phyloP scores from a whole-genome alignment of 2,888 invertebrate species.

The Actias luna region DNA sequence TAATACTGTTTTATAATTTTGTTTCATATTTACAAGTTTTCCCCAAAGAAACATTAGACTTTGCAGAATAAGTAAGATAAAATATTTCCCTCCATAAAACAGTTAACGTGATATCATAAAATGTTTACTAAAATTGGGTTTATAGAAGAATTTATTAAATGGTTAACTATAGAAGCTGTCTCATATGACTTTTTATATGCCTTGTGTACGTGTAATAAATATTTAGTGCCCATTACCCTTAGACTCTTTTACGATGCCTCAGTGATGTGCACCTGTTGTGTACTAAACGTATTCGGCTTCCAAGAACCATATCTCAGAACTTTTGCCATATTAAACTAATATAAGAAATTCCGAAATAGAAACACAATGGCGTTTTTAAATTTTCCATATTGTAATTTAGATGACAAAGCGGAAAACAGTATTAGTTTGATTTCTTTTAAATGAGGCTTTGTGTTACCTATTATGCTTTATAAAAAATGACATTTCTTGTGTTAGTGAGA shows the following conservation, averaged over 20 bases:
- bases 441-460: too few relatives aligned
- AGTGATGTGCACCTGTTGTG: conserved; percentile 43
- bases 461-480: background rate
- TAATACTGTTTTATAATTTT: too few relatives aligned
- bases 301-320: conserved; percentile 30
- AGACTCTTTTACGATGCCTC: conserved; percentile 49
- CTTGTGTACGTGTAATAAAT: conserved; percentile 54
- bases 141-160: conserved; percentile 28
- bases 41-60: background rate
- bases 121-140: conserved; percentile 20
- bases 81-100: background rate
- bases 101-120: background rate
- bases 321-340: conserved; percentile 20
- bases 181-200: conserved; percentile 51
- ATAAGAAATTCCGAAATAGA: background rate
- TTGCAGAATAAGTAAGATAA: background rate
- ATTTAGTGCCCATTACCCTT: conserved; percentile 49
- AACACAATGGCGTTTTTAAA: background rate
- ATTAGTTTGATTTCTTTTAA: background rate
- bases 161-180: conserved; percentile 36
- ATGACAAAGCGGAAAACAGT: background rate
- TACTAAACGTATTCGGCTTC: conserved; percentile 36
- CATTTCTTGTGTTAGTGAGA: background rate
- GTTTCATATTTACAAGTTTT: background rate
- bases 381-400: background rate